A percentile compares a stretch with the other conserved stretches of the same genome.
Evolutionary conservation across 2,113 vertebrate species (phyloP).

Genomic region (Hydrolagus affinis): DNA sequence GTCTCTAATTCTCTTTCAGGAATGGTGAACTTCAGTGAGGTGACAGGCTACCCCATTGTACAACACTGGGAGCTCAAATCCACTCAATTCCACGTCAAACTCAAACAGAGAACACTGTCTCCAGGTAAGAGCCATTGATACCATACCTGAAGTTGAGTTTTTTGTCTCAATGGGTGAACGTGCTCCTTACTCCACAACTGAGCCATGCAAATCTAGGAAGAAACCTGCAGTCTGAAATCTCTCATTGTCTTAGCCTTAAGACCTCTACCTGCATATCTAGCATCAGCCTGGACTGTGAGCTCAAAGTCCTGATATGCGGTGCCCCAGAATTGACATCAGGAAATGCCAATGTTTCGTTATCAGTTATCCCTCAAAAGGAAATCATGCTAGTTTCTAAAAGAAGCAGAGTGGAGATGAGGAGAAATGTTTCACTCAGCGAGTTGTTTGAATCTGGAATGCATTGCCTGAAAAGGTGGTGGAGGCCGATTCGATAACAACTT

Average conservation of each 20-base stretch:
- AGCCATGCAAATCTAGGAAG: too few relatives aligned
- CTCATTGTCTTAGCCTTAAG: background rate
- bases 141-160: too few relatives aligned
- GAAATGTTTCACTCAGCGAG: too few relatives aligned
- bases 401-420: too few relatives aligned
- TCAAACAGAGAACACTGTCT: slow-evolving; percentile 82
- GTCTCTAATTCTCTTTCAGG: slow-evolving; percentile 48
- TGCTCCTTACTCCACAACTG: background rate
- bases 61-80: slow-evolving; percentile 93
- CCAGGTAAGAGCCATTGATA: slow-evolving; percentile 64
- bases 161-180: too few relatives aligned
- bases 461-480: too few relatives aligned
- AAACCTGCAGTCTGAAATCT: too few relatives aligned
- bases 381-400: too few relatives aligned
- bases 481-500: too few relatives aligned
- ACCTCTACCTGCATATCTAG: slow-evolving; percentile 6
- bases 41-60: slow-evolving; percentile 83
- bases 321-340: background rate
- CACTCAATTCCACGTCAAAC: slow-evolving; percentile 83
- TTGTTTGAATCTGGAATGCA: too few relatives aligned
- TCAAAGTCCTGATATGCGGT: background rate
- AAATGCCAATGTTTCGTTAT: slow-evolving; percentile 25
- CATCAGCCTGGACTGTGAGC: too few relatives aligned
- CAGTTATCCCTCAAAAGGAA: slow-evolving; percentile 29
- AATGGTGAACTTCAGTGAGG: slow-evolving; percentile 98